Evolutionary conservation across 1,140 invertebrate species (phyloP).

Genomic region (Zaprionus ghesquierei): DNA sequence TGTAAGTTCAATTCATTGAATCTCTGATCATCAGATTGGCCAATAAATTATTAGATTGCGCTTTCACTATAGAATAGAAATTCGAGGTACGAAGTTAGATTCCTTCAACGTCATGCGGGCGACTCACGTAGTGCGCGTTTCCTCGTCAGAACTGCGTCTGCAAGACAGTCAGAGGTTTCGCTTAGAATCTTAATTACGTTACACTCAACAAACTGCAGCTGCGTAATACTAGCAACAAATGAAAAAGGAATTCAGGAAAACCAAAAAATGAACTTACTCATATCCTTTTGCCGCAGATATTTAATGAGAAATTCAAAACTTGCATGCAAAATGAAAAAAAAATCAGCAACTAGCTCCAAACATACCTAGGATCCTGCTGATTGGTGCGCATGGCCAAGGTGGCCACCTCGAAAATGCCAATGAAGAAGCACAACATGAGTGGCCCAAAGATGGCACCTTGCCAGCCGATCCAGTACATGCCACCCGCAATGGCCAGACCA

Average conservation of each 20-base stretch:
- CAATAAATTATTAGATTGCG: conserved; percentile 46
- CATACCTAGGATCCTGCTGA: conserved; percentile 74
- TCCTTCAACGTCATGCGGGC: background rate
- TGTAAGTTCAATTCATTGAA: conserved; percentile 14
- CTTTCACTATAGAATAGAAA: conserved; percentile 54
- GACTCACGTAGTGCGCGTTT: conserved; percentile 78
- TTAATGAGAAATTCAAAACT: conserved; percentile 46
- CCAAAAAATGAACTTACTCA: conserved; percentile 45
- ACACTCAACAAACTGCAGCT: background rate
- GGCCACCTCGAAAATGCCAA: conserved; percentile 80
- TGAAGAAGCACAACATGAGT: conserved; percentile 90
- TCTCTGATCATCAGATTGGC: conserved; percentile 27
- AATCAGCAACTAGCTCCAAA: background rate
- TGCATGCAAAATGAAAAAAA: conserved; percentile 55
- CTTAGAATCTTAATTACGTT: background rate
- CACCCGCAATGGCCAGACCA: conserved; percentile 98
- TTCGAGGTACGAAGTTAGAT: conserved; percentile 44
- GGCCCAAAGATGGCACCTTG: conserved; percentile 99
- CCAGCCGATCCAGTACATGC: conserved; percentile 97
- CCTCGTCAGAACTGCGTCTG: conserved; percentile 78
- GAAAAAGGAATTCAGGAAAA: background rate
- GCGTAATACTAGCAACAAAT: background rate
- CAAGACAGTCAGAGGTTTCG: conserved; percentile 26
- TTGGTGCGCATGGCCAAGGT: conserved; percentile 71
- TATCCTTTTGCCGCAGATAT: conserved; percentile 48